phyloP scores from a whole-genome alignment of 2,113 vertebrate species.

The Psephotus haematonotus region DNA sequence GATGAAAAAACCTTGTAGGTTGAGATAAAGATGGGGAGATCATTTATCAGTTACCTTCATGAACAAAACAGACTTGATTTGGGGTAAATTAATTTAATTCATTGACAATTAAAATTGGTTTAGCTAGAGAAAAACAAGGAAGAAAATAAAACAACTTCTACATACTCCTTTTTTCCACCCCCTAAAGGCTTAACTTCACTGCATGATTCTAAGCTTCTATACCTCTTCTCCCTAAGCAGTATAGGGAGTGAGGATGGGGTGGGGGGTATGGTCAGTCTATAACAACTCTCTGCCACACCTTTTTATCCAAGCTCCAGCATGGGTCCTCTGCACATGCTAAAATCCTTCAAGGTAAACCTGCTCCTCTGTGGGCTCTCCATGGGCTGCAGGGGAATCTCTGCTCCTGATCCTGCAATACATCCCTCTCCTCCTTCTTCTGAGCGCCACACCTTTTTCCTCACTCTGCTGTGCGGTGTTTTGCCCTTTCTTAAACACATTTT shows the following conservation, averaged over 20 bases:
- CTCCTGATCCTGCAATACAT: background rate
- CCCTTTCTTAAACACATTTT: background rate
- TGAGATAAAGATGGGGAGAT: background rate
- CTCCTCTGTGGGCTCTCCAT: background rate
- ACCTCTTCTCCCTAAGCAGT: background rate
- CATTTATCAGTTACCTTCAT: background rate
- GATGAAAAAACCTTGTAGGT: background rate
- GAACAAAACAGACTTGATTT: background rate
- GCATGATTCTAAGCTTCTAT: background rate
- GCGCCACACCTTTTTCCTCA: background rate
- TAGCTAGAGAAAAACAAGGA: background rate
- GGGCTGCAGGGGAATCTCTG: background rate
- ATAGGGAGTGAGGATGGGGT: accelerated
- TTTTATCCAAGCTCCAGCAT: background rate
- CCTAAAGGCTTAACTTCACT: background rate
- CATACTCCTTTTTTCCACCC: background rate
- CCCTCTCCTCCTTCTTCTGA: background rate
- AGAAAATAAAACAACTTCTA: background rate
- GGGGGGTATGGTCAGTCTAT: accelerated
- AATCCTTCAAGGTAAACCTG: background rate
- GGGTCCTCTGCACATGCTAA: background rate
- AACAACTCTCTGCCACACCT: background rate
- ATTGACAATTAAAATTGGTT: background rate
- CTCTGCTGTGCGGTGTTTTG: background rate
- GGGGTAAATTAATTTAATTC: background rate